These are phyloP conservation scores for Epinotia demarniana DNA, from an alignment of 2,888 invertebrate species.

Conservation along the genomic window DNA sequence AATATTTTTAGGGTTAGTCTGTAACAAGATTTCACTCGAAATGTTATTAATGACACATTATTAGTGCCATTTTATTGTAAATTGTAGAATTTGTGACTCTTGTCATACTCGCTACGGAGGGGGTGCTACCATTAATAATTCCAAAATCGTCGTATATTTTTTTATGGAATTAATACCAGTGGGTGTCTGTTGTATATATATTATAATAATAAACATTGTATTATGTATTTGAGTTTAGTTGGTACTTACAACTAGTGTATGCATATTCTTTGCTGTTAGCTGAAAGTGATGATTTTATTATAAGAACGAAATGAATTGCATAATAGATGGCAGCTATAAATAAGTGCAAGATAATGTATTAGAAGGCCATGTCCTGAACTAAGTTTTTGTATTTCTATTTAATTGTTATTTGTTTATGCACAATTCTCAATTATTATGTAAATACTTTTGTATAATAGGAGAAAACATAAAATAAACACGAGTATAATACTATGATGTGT, in stretches of 20 bases:
- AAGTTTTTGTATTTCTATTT: constrained; percentile 84
- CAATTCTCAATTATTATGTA: constrained; percentile 86
- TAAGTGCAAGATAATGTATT: constrained; percentile 80
- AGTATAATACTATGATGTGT: constrained; percentile 85
- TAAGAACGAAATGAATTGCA: constrained; percentile 80
- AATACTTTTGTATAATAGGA: constrained; percentile 85
- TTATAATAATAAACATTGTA: constrained; percentile 79
- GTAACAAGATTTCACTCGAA: constrained; percentile 84
- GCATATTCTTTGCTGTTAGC: constrained; percentile 81
- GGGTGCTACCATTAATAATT: constrained; percentile 86
- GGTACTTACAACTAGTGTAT: constrained; percentile 82
- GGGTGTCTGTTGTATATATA: constrained; percentile 83
- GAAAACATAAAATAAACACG: constrained; percentile 84
- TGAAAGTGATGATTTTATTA: constrained; percentile 83
- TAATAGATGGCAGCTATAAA: constrained; percentile 82
- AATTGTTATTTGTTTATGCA: constrained; percentile 86
- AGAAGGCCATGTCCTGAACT: constrained; percentile 78
- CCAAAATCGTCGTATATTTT: constrained; percentile 83
- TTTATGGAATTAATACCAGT: constrained; percentile 83
- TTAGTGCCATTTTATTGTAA: constrained; percentile 84
- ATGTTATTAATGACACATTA: constrained; percentile 81
- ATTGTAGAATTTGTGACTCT: constrained; percentile 84
- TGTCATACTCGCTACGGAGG: constrained; percentile 85
- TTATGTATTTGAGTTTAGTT: constrained; percentile 84
- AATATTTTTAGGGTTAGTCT: constrained; percentile 80